Evolutionary conservation across 2,888 invertebrate species (phyloP).

Genomic region (Chrysotoxum bicinctum): DNA sequence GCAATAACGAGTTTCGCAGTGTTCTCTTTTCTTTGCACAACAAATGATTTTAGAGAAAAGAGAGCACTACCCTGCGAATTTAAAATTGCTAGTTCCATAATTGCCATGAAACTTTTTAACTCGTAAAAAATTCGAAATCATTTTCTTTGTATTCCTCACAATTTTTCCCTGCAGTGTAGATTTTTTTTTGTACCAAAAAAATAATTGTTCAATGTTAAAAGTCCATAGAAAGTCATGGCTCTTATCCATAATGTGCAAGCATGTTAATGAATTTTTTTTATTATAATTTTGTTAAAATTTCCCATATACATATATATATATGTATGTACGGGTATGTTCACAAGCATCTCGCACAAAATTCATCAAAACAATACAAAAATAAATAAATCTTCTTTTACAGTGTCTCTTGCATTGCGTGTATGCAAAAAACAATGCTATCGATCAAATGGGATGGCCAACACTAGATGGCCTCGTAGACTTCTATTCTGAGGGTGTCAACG

Average conservation of each 20-base stretch:
- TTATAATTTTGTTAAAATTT: background rate
- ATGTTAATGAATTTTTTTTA: constrained; percentile 41
- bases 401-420: constrained; percentile 91
- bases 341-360: constrained; percentile 26
- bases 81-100: too few relatives aligned
- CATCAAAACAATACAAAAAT: constrained; percentile 46
- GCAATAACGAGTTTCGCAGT: too few relatives aligned
- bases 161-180: constrained; percentile 4
- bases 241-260: constrained; percentile 17
- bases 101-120: too few relatives aligned
- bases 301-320: constrained; percentile 32
- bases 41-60: too few relatives aligned
- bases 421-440: constrained; percentile 90
- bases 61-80: too few relatives aligned
- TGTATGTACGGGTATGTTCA: background rate
- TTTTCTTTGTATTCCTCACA: background rate
- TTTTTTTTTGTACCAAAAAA: background rate
- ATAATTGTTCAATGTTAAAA: constrained; percentile 51
- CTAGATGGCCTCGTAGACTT: constrained; percentile 87
- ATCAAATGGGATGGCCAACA: constrained; percentile 88
- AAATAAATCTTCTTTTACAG: constrained; percentile 80
- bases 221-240: constrained; percentile 56
- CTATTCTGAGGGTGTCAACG: constrained; percentile 90
- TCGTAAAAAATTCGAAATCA: too few relatives aligned
- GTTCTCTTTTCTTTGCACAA: too few relatives aligned